Evolutionary conservation across 37 sponge, comb jelly and placozoan species (phyloP).

Genomic region (Chondrilla cf. caribensis): DNA sequence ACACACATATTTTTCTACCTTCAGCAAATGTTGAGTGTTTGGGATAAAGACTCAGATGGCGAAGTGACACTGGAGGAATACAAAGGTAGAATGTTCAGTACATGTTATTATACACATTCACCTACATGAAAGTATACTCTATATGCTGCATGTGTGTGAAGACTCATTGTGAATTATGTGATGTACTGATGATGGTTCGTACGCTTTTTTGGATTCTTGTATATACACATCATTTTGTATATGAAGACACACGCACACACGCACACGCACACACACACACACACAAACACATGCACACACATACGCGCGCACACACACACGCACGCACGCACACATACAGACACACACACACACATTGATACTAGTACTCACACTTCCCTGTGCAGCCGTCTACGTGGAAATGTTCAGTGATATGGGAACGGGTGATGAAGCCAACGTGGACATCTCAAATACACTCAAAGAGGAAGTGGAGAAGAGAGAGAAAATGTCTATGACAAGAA

Average conservation of each 20-base stretch:
- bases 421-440: no score
- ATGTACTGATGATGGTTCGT: no score
- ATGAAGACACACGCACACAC: background rate
- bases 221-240: background rate
- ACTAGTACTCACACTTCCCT: background rate
- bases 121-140: no score
- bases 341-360: constrained; percentile 1
- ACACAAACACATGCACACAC: constrained; percentile 6
- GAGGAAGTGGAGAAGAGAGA: no score
- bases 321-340: background rate
- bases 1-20: background rate
- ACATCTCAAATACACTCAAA: no score
- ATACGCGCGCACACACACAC: background rate
- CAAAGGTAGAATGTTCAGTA: no score
- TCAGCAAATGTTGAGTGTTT: background rate
- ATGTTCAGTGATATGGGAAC: background rate
- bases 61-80: no score
- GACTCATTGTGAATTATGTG: no score
- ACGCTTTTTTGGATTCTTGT: background rate
- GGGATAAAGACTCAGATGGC: no score
- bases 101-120: no score
- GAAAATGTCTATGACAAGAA: no score
- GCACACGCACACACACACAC: constrained; percentile 10
- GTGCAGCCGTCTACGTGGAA: background rate
- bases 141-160: no score